Percentiles rank a stretch among this genome's conserved stretches.
These are phyloP conservation scores for Drosophila lowei DNA, from an alignment of 1,140 invertebrate species.

Conservation along the genomic window DNA sequence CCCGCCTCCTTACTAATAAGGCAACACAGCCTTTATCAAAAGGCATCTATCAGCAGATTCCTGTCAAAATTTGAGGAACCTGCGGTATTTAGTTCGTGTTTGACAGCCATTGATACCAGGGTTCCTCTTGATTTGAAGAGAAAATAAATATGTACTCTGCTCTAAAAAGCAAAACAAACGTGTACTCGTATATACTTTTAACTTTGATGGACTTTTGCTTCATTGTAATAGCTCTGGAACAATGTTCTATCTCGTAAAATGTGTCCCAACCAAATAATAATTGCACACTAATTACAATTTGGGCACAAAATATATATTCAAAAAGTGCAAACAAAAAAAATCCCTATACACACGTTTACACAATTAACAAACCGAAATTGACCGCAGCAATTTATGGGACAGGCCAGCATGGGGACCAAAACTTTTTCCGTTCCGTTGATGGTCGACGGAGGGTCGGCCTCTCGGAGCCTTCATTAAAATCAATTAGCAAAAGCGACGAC, in stretches of 20 bases:
- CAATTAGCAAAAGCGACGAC: conserved; percentile 75
- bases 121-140: too few species aligned
- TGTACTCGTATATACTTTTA: too few species aligned
- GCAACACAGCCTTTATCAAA: too few species aligned
- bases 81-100: too few species aligned
- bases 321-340: conserved; percentile 6
- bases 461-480: conserved; percentile 74
- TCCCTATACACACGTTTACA: conserved; percentile 57
- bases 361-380: conserved; percentile 81
- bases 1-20: too few species aligned
- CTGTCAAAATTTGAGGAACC: too few species aligned
- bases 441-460: conserved; percentile 22
- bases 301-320: conserved; percentile 16
- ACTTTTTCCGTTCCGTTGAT: conserved; percentile 51
- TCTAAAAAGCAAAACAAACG: too few species aligned
- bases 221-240: too few species aligned
- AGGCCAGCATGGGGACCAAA: conserved; percentile 32
- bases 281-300: conserved; percentile 63
- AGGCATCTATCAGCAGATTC: too few species aligned
- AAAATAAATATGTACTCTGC: too few species aligned
- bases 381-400: conserved; percentile 73
- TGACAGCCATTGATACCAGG: too few species aligned
- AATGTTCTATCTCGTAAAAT: not conserved
- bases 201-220: too few species aligned
- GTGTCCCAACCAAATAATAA: conserved; percentile 45